Evolutionary conservation across 2,888 invertebrate genomes (phyloP).

Genomic region (Nineta flava): DNA sequence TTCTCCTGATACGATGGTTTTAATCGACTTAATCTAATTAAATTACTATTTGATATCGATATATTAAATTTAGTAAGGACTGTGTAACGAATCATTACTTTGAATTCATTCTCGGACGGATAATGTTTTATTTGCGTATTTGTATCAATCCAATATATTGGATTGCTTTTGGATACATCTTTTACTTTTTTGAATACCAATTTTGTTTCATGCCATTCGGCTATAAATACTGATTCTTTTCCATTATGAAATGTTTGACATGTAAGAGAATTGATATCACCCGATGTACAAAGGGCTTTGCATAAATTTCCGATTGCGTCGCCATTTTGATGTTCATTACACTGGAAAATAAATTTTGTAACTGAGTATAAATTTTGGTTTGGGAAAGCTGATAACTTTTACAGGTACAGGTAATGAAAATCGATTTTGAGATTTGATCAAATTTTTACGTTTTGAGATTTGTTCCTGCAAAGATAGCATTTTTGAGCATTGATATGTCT

Average conservation of each 20-base stretch:
- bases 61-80: conserved; percentile 37
- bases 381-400: too few relatives aligned
- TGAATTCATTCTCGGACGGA: conserved; percentile 35
- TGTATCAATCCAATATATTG: conserved; percentile 27
- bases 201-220: conserved; percentile 36
- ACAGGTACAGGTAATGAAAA: too few relatives aligned
- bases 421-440: too few relatives aligned
- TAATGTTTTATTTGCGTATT: conserved; percentile 30
- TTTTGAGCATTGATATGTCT: too few relatives aligned
- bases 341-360: conserved; percentile 40
- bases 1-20: conserved; percentile 30
- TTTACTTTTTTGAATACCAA: conserved; percentile 41
- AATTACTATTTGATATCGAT: conserved; percentile 31
- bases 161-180: conserved; percentile 24
- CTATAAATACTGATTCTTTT: conserved; percentile 44
- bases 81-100: conserved; percentile 32
- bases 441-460: too few relatives aligned
- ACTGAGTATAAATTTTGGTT: too few relatives aligned
- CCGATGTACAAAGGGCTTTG: conserved; percentile 37
- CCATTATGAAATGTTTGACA: conserved; percentile 44
- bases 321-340: conserved; percentile 34
- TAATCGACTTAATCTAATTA: conserved; percentile 31
- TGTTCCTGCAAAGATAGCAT: too few relatives aligned
- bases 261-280: conserved; percentile 34
- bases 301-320: conserved; percentile 46